A percentile compares a stretch with the other conserved stretches of the same genome.
phyloP scores from a whole-genome alignment of 2,888 invertebrate genomes.

The Drosophila rellima region DNA sequence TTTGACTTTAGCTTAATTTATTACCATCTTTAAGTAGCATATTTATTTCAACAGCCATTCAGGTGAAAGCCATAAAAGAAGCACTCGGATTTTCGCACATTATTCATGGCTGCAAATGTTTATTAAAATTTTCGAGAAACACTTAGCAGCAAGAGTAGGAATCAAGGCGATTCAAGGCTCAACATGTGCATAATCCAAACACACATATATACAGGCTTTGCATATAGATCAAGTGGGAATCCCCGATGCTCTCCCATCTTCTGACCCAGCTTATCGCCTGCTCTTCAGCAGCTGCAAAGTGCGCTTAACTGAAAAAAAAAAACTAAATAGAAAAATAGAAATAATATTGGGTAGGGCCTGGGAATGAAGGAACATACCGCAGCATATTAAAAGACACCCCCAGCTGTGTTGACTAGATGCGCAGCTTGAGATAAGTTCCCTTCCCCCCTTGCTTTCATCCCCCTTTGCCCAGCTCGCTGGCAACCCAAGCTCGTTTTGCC shows the following conservation, averaged over 20 bases:
- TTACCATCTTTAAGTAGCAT: constrained; percentile 28
- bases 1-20: constrained; percentile 35
- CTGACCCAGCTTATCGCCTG: constrained; percentile 67
- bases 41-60: constrained; percentile 29
- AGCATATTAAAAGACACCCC: constrained; percentile 78
- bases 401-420: constrained; percentile 64
- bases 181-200: constrained; percentile 72
- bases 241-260: constrained; percentile 1
- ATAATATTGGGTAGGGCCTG: constrained; percentile 25
- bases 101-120: constrained; percentile 60
- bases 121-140: constrained; percentile 60
- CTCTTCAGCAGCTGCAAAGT: constrained; percentile 69
- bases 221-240: constrained; percentile 67
- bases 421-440: constrained; percentile 45
- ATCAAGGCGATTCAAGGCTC: constrained; percentile 45
- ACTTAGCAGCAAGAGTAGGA: constrained; percentile 28
- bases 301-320: constrained; percentile 60
- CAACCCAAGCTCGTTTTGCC: constrained; percentile 29
- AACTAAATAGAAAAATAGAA: constrained; percentile 30
- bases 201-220: constrained; percentile 37
- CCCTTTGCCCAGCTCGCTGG: too few relatives aligned
- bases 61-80: constrained; percentile 13
- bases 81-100: constrained; percentile 38
- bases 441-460: neutral
- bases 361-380: constrained; percentile 66